Percentiles rank a stretch among this genome's conserved stretches.
These are phyloP conservation scores for Acleris holmiana DNA, from an alignment of 2,888 invertebrate genomes.

Conservation along the genomic window DNA sequence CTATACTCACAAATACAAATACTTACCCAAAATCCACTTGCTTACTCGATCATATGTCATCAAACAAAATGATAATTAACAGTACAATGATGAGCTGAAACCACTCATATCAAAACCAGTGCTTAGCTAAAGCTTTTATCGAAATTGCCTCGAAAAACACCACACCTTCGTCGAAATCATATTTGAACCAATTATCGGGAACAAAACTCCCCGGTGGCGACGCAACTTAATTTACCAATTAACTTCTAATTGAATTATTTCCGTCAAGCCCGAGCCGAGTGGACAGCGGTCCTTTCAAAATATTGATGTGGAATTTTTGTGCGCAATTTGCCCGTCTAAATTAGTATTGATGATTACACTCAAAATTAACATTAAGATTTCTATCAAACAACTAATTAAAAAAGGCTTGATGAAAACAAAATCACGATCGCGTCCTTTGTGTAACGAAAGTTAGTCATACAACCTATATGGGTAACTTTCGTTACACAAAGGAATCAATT, in stretches of 20 bases:
- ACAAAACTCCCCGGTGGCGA: constrained; percentile 67
- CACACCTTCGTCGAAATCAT: constrained; percentile 74
- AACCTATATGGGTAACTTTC: too few relatives aligned
- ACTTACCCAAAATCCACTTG: too few relatives aligned
- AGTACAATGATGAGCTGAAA: constrained; percentile 18
- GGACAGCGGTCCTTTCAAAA: constrained; percentile 39
- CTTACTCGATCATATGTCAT: too few relatives aligned
- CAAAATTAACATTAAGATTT: too few relatives aligned
- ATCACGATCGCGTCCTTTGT: too few relatives aligned
- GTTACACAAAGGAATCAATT: too few relatives aligned
- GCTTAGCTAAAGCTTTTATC: constrained; percentile 46
- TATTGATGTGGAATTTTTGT: constrained; percentile 24
- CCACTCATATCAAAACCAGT: constrained; percentile 8
- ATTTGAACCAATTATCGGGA: constrained; percentile 67
- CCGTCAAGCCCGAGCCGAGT: constrained; percentile 65
- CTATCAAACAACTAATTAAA: too few relatives aligned
- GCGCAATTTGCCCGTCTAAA: constrained; percentile 2
- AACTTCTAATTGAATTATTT: constrained; percentile 80
- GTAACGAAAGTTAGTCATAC: too few relatives aligned
- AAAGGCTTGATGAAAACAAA: too few relatives aligned
- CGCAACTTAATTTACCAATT: constrained; percentile 81
- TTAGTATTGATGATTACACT: too few relatives aligned
- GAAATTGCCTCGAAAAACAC: constrained; percentile 64
- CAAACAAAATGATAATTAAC: constrained; percentile 12
- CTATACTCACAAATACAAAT: too few relatives aligned